phyloP scores from a whole-genome alignment of 2,113 vertebrate genomes.

The Hoplias malabaricus region DNA sequence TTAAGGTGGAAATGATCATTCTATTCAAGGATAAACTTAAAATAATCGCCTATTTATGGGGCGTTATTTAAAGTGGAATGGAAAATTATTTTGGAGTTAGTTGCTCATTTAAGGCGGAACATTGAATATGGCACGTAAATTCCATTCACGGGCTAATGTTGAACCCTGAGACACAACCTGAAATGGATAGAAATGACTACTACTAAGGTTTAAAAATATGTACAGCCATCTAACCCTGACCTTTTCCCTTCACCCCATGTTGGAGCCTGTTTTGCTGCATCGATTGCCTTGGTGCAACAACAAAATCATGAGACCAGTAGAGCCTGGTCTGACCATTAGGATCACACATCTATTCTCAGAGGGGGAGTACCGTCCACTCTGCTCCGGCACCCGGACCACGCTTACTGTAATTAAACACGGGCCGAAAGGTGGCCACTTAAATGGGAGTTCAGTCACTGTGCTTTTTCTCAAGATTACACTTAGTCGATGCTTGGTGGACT shows the following conservation, averaged over 20 bases:
- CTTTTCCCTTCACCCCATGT: neutral
- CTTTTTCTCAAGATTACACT: slow-evolving; percentile 10
- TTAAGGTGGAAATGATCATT: too few relatives aligned
- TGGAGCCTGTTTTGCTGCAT: neutral
- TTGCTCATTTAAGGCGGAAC: too few relatives aligned
- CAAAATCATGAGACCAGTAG: neutral
- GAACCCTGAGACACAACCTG: too few relatives aligned
- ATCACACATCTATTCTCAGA: neutral
- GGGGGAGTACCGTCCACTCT: neutral
- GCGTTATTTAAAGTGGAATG: too few relatives aligned
- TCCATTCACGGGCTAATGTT: too few relatives aligned
- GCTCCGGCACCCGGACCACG: neutral
- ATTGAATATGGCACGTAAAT: too few relatives aligned
- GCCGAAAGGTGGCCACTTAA: neutral
- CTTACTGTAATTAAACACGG: slow-evolving; percentile 3
- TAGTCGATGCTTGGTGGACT: neutral
- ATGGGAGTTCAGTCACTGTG: slow-evolving; percentile 13
- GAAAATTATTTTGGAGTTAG: too few relatives aligned
- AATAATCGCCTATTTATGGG: too few relatives aligned
- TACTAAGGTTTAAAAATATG: neutral
- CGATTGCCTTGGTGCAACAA: neutral
- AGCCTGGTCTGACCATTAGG: neutral
- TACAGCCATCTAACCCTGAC: neutral
- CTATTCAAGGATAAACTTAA: too few relatives aligned
- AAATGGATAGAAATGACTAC: neutral